A percentile compares a stretch with the other conserved stretches of the same genome.
These are phyloP conservation scores for Euwallacea similis DNA, from an alignment of 1,140 invertebrate genomes.

Conservation along the genomic window DNA sequence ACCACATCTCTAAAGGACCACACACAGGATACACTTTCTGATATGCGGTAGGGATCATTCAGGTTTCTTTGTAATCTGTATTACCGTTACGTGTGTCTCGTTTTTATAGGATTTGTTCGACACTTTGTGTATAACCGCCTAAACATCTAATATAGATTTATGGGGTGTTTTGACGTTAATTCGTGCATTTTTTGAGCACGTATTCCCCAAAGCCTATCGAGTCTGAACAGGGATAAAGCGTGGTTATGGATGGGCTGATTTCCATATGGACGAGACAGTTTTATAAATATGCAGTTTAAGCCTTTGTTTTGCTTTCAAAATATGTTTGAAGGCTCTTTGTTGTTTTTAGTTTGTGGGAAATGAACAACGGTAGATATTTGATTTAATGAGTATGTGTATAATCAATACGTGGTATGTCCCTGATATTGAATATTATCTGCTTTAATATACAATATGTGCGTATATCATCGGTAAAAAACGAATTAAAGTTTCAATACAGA, in stretches of 20 bases:
- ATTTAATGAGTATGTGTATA: too few species aligned
- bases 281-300: background rate
- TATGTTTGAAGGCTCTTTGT: background rate
- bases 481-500: too few species aligned
- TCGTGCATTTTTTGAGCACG: background rate
- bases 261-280: background rate
- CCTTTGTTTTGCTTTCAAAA: background rate
- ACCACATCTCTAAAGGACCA: too few species aligned
- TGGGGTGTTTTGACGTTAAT: conserved; percentile 5
- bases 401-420: too few species aligned
- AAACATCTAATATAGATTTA: conserved; percentile 1
- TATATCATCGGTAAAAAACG: too few species aligned
- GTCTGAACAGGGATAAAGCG: background rate
- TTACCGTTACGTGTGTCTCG: background rate
- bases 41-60: too few species aligned
- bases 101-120: background rate
- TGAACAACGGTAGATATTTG: too few species aligned
- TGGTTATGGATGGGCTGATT: background rate
- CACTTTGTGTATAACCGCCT: background rate
- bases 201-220: background rate
- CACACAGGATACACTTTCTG: background rate
- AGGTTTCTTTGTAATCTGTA: too few species aligned
- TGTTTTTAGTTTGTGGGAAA: too few species aligned
- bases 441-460: too few species aligned
- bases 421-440: too few species aligned